A percentile compares a stretch with the other conserved stretches of the same genome.
These are phyloP conservation scores for Lates japonicus DNA, from an alignment of 2,797 vertebrate species.

Conservation along the genomic window DNA sequence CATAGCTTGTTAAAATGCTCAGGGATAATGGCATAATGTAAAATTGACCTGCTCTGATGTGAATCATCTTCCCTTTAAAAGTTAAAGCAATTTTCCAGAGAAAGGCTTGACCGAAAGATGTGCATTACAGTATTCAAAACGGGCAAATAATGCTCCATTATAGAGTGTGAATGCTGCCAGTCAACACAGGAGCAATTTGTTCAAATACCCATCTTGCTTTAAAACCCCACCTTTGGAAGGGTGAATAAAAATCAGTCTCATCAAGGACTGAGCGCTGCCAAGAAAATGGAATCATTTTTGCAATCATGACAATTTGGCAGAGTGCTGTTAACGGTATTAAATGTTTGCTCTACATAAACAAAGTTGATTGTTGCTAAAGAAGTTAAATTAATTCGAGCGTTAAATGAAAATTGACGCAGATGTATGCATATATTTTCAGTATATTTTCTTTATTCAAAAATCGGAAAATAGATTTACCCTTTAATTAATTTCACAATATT, in stretches of 20 bases:
- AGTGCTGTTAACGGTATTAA: conserved; percentile 98
- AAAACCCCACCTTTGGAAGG: conserved; percentile 95
- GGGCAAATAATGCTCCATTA: conserved; percentile 99
- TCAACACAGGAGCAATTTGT: conserved; percentile 98
- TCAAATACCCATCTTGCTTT: conserved; percentile 91
- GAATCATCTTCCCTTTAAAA: conserved; percentile 97
- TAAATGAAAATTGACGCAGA: conserved; percentile 54
- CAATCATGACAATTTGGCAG: conserved; percentile 98
- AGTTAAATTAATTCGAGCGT: conserved; percentile 62
- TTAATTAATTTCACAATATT: background rate
- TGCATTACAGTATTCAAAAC: conserved; percentile 99
- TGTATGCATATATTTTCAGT: conserved; percentile 27
- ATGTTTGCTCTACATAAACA: conserved; percentile 96
- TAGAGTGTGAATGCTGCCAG: conserved; percentile 97
- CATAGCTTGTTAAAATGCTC: conserved; percentile 95
- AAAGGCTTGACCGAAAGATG: conserved; percentile 94
- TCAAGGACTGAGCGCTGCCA: conserved; percentile 93
- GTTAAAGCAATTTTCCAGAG: conserved; percentile 99
- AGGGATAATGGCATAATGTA: conserved; percentile 93
- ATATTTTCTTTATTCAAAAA: background rate
- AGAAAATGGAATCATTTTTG: conserved; percentile 97
- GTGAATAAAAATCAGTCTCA: conserved; percentile 99
- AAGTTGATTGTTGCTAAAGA: conserved; percentile 92
- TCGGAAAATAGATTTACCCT: conserved; percentile 1
- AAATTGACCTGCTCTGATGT: conserved; percentile 95